Percentiles rank a stretch among this genome's conserved stretches.
phyloP scores from a whole-genome alignment of 2,888 invertebrate species.

The Coenonympha glycerion region DNA sequence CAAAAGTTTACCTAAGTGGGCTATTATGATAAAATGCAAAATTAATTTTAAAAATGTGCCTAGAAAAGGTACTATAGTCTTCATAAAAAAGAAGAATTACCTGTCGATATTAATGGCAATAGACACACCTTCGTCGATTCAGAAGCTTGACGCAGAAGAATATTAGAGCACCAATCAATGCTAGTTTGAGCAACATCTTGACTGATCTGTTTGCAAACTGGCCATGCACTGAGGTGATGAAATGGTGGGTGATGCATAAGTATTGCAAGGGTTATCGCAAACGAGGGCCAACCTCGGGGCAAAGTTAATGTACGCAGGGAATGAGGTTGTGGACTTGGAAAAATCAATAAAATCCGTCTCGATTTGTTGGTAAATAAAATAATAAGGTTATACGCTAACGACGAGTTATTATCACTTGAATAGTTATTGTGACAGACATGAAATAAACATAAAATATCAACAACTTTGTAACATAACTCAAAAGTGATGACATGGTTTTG shows the following conservation, averaged over 20 bases:
- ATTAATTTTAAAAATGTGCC: too few species aligned
- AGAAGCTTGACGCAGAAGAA: conserved; percentile 60
- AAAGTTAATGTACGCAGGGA: conserved; percentile 28
- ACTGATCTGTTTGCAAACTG: conserved; percentile 30
- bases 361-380: conserved; percentile 29
- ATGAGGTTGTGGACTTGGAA: conserved; percentile 38
- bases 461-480: neutral
- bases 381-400: conserved; percentile 30
- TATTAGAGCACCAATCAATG: conserved; percentile 54
- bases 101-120: conserved; percentile 39
- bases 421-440: neutral
- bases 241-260: conserved; percentile 23
- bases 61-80: too few species aligned
- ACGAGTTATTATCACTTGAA: conserved; percentile 14
- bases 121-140: conserved; percentile 41
- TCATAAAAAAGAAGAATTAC: conserved; percentile 16
- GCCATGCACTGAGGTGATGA: conserved; percentile 36
- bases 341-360: conserved; percentile 31
- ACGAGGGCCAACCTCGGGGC: conserved; percentile 27
- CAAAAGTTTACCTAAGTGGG: neutral
- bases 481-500: neutral
- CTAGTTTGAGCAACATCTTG: conserved; percentile 61
- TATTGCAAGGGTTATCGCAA: conserved; percentile 35
- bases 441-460: neutral
- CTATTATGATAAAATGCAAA: neutral